phyloP scores from a whole-genome alignment of 1,140 invertebrate genomes.

The Zophobas morio region DNA sequence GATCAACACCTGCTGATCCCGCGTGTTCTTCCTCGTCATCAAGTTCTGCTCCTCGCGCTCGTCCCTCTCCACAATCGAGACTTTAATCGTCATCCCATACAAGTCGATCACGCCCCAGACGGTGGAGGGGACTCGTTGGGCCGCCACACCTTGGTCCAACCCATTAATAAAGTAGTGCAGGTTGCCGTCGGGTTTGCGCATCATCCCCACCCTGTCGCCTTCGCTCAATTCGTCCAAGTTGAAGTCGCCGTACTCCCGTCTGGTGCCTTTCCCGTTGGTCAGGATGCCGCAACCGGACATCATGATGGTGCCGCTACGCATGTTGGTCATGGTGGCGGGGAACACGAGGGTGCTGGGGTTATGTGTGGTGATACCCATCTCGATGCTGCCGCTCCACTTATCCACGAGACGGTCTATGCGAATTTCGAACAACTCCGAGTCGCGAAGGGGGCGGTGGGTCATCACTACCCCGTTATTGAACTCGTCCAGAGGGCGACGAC shows the following conservation, averaged over 20 bases:
- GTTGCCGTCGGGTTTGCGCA: slow-evolving; percentile 85
- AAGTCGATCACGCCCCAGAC: slow-evolving; percentile 96
- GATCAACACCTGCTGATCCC: slow-evolving; percentile 61
- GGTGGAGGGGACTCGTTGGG: slow-evolving; percentile 80
- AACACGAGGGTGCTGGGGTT: slow-evolving; percentile 91
- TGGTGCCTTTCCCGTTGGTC: slow-evolving; percentile 93
- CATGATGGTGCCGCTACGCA: slow-evolving; percentile 95
- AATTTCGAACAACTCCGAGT: slow-evolving; percentile 95
- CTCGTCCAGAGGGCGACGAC: slow-evolving; percentile 90
- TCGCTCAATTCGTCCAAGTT: slow-evolving; percentile 95
- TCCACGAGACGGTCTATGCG: slow-evolving; percentile 91
- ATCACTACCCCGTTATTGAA: slow-evolving; percentile 96
- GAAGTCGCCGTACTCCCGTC: slow-evolving; percentile 93
- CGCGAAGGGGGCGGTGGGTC: slow-evolving; percentile 88
- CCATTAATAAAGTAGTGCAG: slow-evolving; percentile 96
- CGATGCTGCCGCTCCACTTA: slow-evolving; percentile 95
- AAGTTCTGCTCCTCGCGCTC: slow-evolving; percentile 85
- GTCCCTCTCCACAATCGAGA: slow-evolving; percentile 86
- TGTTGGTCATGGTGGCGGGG: slow-evolving; percentile 97
- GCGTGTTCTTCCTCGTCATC: slow-evolving; percentile 78
- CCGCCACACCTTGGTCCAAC: slow-evolving; percentile 91
- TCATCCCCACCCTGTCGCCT: slow-evolving; percentile 91
- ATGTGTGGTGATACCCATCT: slow-evolving; percentile 95
- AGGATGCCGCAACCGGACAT: slow-evolving; percentile 97
- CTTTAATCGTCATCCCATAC: slow-evolving; percentile 97